Base-by-base conservation (phyloP, 2,888 invertebrate species). In the Spisula subtruncata region DNA sequence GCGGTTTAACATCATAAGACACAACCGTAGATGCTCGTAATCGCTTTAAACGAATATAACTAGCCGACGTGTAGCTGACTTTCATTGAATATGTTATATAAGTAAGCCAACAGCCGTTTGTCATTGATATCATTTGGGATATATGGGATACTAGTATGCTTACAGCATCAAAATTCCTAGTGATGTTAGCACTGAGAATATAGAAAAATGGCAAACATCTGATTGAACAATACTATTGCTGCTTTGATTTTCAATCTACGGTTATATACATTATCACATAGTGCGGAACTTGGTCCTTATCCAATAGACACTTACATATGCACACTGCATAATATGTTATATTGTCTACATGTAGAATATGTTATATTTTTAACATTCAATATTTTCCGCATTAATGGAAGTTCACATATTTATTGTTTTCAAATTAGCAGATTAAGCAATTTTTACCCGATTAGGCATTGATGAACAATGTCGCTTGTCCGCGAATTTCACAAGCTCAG, bases 21-120 rank as follows among this genome's bases (percentile, higher is more conserved):
- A 12, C 60, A 66, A 66, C 25, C 10, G 5, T 66, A 66, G 60
- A 25, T 66, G 8, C 41, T 41, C 8, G 41, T 41, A 66, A 66
- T 66, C 10, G 60, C 60, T 66, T n/a, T 6, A 66, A 66, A n/a
- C 60, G 60, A 66, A 66, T 66, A 66, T 66, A 66, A 25, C 60
- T 10, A 25, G 25, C 25, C 25, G 60, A n/a, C n/a, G 25, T 25
- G 60, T 66, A n/a, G 60, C 25, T 66, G 60, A 4, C 2, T 25
- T 66, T 66, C 60, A n/a, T 66, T 25, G 25, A n/a, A 66, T 51
- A 51, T 51, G 41, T 41, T n/a, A 25, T n/a, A 66, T n/a, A 66
- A n/a, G 60, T 66, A 41, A 8, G 8, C 2, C 41, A 5, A 25
- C n/a, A 10, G 25, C 10, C n/a, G 60, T 66, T 66, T 25, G 60